These are phyloP conservation scores for Andrena fulva DNA, from an alignment of 2,888 invertebrate species.

Conservation along the genomic window DNA sequence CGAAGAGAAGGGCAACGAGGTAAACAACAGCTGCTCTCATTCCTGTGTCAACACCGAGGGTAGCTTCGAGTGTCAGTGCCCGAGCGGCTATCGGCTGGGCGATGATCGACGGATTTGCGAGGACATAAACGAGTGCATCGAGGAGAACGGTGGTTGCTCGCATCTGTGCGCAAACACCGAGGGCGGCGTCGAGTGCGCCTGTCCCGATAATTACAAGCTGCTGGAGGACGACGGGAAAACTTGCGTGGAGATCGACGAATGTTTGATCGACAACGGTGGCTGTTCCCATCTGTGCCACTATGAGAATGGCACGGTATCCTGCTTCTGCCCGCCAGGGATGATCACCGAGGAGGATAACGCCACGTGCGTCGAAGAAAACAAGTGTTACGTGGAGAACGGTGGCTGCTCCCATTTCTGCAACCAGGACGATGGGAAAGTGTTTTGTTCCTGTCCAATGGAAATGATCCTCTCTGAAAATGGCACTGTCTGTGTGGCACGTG, in stretches of 20 bases:
- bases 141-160: slow-evolving; percentile 87
- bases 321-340: slow-evolving; percentile 85
- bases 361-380: slow-evolving; percentile 85
- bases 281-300: slow-evolving; percentile 87
- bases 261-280: slow-evolving; percentile 84
- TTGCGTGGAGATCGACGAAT: slow-evolving; percentile 86
- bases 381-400: slow-evolving; percentile 84
- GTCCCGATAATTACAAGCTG: slow-evolving; percentile 85
- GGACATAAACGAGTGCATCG: slow-evolving; percentile 83
- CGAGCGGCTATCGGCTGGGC: slow-evolving; percentile 85
- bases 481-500: slow-evolving; percentile 81
- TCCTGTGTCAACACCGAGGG: slow-evolving; percentile 88
- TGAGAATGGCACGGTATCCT: slow-evolving; percentile 85
- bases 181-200: slow-evolving; percentile 83
- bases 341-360: slow-evolving; percentile 62
- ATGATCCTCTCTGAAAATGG: slow-evolving; percentile 79
- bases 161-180: slow-evolving; percentile 82
- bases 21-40: slow-evolving; percentile 78
- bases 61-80: slow-evolving; percentile 87
- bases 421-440: slow-evolving; percentile 73
- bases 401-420: slow-evolving; percentile 85
- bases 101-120: slow-evolving; percentile 77
- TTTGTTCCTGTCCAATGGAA: slow-evolving; percentile 87
- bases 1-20: slow-evolving; percentile 76
- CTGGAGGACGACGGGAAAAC: slow-evolving; percentile 82